Evolutionary conservation across 2,113 vertebrate species (phyloP), one percentile per base, ranked within the genome.

Genomic region (Brachyhypopomus gauderio): DNA sequence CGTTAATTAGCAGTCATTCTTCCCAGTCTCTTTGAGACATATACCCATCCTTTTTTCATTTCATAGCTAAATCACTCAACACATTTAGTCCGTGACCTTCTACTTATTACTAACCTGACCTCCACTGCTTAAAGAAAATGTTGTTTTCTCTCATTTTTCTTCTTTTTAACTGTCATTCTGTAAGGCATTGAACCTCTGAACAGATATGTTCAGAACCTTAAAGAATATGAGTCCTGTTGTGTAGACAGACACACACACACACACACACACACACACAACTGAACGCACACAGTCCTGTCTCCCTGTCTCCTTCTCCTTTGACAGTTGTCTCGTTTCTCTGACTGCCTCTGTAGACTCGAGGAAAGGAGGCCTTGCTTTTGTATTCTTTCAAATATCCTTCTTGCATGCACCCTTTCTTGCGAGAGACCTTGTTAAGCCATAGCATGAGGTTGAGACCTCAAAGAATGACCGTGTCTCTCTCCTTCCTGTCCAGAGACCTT

Each of bases 1-100:
- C 75, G 87, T 81, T 90, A 86, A 90, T 90, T 89, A 88, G 87
- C 88, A 89, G 85, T 87, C 89, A 88, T 80, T 87, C 83, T 83
- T 85, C 77, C 60, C 75, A 62, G 80, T 78, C 83, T 85, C 87
- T 88, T 79, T 83, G 59, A 88, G 84, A 88, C 88, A 12, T 52
- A 14, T 14, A 52, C 45, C 9, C 45, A 14, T 52, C 12, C 45
- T 52, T 52, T 52, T 11, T 52, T 52, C 2, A 52, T 52, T 52
- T 52, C 45, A 14, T 52, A 52, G 45, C 45, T 52, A 52, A 52
- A 52, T 11, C 12, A 52, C 45, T 52, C 45, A 52, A 14, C 45
- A 52, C 12, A 52, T 91, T 91, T 91, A 89, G 86, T 88, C 88
- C 89, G 85, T 79, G 89, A 89, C 83, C 85, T 83, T 87, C 87